Evolutionary conservation across 2,113 vertebrate genomes (phyloP).

Genomic region (Anarrhichthys ocellatus): DNA sequence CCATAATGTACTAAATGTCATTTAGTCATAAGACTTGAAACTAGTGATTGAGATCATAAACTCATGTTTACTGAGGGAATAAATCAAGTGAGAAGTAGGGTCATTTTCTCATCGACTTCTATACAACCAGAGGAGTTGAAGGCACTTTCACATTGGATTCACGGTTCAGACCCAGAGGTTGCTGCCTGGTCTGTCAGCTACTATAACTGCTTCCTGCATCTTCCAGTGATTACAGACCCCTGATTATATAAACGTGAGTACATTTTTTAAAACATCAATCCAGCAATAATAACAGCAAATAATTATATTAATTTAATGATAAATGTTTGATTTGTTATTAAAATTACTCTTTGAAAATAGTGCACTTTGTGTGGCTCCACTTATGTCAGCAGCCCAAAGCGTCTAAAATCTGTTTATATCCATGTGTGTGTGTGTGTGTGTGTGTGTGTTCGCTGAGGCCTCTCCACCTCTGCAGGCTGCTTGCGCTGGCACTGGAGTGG

Average conservation of each 20-base stretch:
- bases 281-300: background rate
- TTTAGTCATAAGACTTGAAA: no score
- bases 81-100: no score
- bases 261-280: no score
- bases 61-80: no score
- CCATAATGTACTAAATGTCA: no score
- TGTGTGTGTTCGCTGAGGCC: background rate
- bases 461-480: slow-evolving; percentile 90
- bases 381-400: background rate
- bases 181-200: background rate
- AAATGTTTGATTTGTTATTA: background rate
- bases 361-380: background rate
- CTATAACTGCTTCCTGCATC: background rate
- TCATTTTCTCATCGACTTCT: no score
- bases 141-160: no score
- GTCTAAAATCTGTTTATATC: background rate
- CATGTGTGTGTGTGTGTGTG: background rate
- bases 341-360: background rate
- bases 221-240: background rate
- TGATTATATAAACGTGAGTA: background rate
- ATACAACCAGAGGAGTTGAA: no score
- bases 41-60: no score
- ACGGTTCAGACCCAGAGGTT: no score
- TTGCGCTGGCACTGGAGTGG: slow-evolving; percentile 87
- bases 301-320: background rate